phyloP scores from a whole-genome alignment of 1,140 invertebrate genomes.

The Carcinoscorpius rotundicauda region DNA sequence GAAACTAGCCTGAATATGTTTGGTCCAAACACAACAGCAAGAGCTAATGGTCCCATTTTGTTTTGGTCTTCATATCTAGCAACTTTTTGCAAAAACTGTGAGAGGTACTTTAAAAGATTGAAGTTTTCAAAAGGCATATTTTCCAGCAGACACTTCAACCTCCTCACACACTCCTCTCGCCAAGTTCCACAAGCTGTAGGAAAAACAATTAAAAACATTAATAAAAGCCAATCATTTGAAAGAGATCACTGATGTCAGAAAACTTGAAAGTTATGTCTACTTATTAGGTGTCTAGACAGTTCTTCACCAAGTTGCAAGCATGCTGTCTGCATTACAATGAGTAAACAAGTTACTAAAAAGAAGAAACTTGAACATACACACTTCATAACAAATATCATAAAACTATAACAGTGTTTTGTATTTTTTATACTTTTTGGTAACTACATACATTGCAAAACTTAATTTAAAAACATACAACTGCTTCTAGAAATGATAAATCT shows the following conservation, averaged over 20 bases:
- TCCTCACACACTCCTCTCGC: constrained; percentile 14
- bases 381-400: too few species aligned
- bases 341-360: too few species aligned
- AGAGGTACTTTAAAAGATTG: constrained; percentile 33
- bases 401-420: too few species aligned
- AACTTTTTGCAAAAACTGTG: constrained; percentile 32
- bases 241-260: background rate
- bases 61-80: constrained; percentile 31
- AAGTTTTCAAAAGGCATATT: constrained; percentile 31
- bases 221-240: background rate
- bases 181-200: background rate
- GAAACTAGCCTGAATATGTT: constrained; percentile 34
- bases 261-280: background rate
- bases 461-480: too few species aligned
- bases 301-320: too few species aligned
- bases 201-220: background rate
- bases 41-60: constrained; percentile 35
- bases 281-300: too few species aligned
- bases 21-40: constrained; percentile 39
- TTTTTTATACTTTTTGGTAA: too few species aligned
- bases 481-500: too few species aligned
- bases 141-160: constrained; percentile 21
- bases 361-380: too few species aligned
- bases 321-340: too few species aligned
- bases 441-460: too few species aligned